A percentile compares a stretch with the other conserved stretches of the same genome.
These are phyloP conservation scores for Xenus cinereus DNA, from an alignment of 2,113 vertebrate genomes.

Conservation along the genomic window DNA sequence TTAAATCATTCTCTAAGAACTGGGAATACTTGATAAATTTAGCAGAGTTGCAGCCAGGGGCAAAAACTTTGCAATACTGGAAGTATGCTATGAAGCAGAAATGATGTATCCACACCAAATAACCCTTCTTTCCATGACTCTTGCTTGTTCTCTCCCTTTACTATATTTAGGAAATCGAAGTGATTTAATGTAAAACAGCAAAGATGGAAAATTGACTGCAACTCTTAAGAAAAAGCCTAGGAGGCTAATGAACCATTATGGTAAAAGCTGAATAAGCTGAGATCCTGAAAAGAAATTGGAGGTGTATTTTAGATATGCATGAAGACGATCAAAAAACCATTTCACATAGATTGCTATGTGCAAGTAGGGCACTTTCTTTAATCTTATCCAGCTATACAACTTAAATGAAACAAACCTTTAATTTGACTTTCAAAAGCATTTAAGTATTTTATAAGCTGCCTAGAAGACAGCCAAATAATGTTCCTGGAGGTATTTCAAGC, in stretches of 20 bases:
- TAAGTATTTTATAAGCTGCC: conserved; percentile 15
- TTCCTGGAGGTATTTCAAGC: conserved; percentile 23
- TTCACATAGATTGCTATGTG: conserved; percentile 11
- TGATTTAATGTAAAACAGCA: conserved; percentile 36
- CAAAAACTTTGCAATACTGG: neutral
- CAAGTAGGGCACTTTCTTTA: conserved; percentile 46
- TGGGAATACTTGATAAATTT: neutral
- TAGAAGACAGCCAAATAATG: neutral
- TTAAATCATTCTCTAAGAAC: neutral
- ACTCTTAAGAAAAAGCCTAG: conserved; percentile 28
- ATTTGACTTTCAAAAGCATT: conserved; percentile 56
- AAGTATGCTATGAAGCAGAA: neutral
- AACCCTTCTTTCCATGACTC: neutral
- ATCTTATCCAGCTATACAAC: conserved; percentile 36
- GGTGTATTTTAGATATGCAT: conserved; percentile 37
- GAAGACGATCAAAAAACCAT: conserved; percentile 26
- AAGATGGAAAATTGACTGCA: conserved; percentile 33
- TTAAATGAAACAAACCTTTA: conserved; percentile 61
- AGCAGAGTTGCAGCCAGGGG: neutral
- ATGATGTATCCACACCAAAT: neutral
- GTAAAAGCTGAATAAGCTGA: conserved; percentile 44
- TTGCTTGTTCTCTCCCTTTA: neutral
- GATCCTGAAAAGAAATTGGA: conserved; percentile 46
- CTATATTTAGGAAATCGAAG: conserved; percentile 20
- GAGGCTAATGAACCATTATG: conserved; percentile 35